Evolutionary conservation across 92 coral and sea anemone species (phyloP), one percentile per base, ranked within the genome.

Genomic region (Montipora capitata): DNA sequence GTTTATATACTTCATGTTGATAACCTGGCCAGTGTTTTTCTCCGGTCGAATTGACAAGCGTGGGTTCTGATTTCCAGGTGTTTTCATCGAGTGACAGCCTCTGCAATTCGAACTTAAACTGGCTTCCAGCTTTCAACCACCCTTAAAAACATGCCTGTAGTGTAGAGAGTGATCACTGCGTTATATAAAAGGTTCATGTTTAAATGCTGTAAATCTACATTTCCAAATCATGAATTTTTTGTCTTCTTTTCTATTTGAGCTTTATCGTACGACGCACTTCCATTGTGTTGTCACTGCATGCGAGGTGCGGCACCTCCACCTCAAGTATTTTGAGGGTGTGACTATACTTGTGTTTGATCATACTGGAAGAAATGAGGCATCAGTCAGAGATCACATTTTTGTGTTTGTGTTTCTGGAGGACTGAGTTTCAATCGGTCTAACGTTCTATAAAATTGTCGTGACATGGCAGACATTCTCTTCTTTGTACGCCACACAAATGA

Each of bases 271-370:
- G 11, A 54, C 59, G 3, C 59, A 54, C 59, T 65, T 65, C 0
- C 42, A 65, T 65, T 20, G 42, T 65, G 39, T 65, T 65, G 15
- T 65, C 39, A 65, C 71, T 65, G 71, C 71, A 65, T 65, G 71
- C 39, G 71, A 65, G 71, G 20, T 27, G 39, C 40, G 13, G 40
- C 67, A 62, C 38, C 67, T 62, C 11, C 42, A 65, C 71, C 71
- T 65, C 40, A 65, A 65, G 71, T 65, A 65, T 65, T 65, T 27
- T 65, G 71, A 12, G 42, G 71, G 39, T 7, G 71, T 27, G 11
- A 41, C 18, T 65, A 65, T 65, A 65, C 71, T 65, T 65, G 71
- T n/a, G 71, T 65, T 65, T 20, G 71, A 20, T 65, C 71, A 65
- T 65, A 65, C 71, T 65, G 71, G 71, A 65, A 65, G 71, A 65